A percentile compares a stretch with the other conserved stretches of the same genome.
These are phyloP conservation scores for Adelosebastes latens DNA, from an alignment of 2,797 vertebrate genomes.

Conservation along the genomic window DNA sequence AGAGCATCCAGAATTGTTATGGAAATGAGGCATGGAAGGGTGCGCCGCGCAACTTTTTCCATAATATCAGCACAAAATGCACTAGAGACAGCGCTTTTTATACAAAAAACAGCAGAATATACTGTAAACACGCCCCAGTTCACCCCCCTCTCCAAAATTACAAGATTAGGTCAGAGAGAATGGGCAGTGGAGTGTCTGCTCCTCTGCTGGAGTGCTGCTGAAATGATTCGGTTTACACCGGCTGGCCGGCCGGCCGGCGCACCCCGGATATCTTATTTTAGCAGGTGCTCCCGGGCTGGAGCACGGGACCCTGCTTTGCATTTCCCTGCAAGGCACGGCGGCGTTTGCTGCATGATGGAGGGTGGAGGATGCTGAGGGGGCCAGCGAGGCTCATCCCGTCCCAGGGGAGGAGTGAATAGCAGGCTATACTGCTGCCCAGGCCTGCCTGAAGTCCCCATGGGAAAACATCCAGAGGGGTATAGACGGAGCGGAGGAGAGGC, in stretches of 20 bases:
- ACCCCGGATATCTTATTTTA: constrained; percentile 59
- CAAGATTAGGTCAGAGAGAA: constrained; percentile 43
- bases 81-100: constrained; percentile 55
- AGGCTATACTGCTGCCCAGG: constrained; percentile 64
- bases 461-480: constrained; percentile 62
- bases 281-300: constrained; percentile 55
- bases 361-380: constrained; percentile 66
- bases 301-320: constrained; percentile 41
- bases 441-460: constrained; percentile 60
- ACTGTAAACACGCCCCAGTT: constrained; percentile 27
- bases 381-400: constrained; percentile 56
- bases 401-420: constrained; percentile 65
- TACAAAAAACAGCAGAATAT: constrained; percentile 1
- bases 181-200: constrained; percentile 21
- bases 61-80: constrained; percentile 71
- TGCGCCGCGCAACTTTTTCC: constrained; percentile 53
- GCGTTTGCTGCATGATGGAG: constrained; percentile 74
- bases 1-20: constrained; percentile 47
- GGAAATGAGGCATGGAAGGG: constrained; percentile 51
- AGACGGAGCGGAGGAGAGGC: constrained; percentile 54
- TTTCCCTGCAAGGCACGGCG: constrained; percentile 55
- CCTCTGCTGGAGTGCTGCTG: constrained; percentile 6
- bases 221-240: constrained; percentile 37
- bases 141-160: constrained; percentile 19
- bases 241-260: not conserved